These are phyloP conservation scores for Margaritifera margaritifera DNA, from an alignment of 2,888 invertebrate species.

Conservation along the genomic window DNA sequence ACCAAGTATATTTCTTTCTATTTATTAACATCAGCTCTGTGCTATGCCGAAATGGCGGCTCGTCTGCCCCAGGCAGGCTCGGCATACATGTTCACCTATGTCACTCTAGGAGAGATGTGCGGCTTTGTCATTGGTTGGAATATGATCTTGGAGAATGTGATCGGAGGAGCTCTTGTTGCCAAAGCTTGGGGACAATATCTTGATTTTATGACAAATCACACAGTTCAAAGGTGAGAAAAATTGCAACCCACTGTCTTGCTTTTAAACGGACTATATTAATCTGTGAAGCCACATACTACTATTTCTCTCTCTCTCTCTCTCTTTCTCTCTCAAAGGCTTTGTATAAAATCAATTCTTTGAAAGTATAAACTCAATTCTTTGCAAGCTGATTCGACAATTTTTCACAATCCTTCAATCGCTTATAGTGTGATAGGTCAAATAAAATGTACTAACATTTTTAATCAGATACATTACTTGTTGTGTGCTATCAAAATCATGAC, in stretches of 20 bases:
- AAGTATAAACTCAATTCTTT: background rate
- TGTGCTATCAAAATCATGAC: too few relatives aligned
- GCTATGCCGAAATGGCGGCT: slow-evolving; percentile 66
- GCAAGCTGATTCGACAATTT: too few relatives aligned
- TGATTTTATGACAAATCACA: slow-evolving; percentile 65
- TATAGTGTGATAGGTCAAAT: too few relatives aligned
- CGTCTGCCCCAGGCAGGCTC: slow-evolving; percentile 66
- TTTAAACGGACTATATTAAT: background rate
- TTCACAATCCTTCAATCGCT: too few relatives aligned
- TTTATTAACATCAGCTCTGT: slow-evolving; percentile 55
- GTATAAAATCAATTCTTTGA: background rate
- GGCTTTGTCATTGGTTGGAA: slow-evolving; percentile 70
- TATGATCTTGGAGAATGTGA: slow-evolving; percentile 64
- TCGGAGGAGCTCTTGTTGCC: slow-evolving; percentile 63
- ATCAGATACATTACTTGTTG: too few relatives aligned
- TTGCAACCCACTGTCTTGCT: background rate
- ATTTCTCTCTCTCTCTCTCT: slow-evolving; percentile 1
- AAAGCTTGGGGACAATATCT: slow-evolving; percentile 69
- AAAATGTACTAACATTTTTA: too few relatives aligned
- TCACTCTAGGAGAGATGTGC: slow-evolving; percentile 66
- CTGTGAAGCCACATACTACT: background rate
- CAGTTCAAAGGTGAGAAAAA: slow-evolving; percentile 50
- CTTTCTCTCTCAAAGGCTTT: slow-evolving; percentile 12
- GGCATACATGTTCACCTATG: slow-evolving; percentile 67
- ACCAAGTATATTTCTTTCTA: too few relatives aligned